These are phyloP conservation scores for Acanthurus tractus DNA, from an alignment of 2,797 vertebrate genomes.

Conservation along the genomic window DNA sequence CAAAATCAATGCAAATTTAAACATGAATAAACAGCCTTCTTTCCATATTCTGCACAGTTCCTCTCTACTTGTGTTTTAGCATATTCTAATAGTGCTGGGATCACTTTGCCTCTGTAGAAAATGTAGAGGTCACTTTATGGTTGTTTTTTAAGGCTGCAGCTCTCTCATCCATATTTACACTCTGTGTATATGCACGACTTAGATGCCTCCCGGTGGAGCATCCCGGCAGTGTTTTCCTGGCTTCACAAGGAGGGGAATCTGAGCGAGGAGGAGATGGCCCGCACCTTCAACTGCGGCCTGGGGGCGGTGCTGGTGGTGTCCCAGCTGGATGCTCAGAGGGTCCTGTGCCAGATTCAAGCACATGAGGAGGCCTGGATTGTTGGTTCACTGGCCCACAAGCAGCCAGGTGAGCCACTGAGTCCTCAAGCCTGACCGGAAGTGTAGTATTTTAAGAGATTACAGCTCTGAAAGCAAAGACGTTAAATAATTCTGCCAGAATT, in stretches of 20 bases:
- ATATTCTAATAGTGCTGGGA: not conserved
- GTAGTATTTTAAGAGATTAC: too few relatives aligned
- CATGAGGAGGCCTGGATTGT: constrained; percentile 90
- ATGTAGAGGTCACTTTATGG: not conserved
- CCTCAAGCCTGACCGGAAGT: too few relatives aligned
- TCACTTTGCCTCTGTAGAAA: too few relatives aligned
- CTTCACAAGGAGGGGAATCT: constrained; percentile 90
- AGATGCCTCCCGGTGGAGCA: constrained; percentile 93
- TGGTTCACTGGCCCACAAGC: constrained; percentile 85
- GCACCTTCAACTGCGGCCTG: constrained; percentile 95
- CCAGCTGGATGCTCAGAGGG: constrained; percentile 82
- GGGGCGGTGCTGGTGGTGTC: constrained; percentile 91
- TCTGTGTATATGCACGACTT: constrained; percentile 19
- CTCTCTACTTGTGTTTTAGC: not conserved
- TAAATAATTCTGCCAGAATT: too few relatives aligned
- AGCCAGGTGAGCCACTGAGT: constrained; percentile 80
- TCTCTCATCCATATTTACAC: not conserved
- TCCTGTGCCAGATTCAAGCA: constrained; percentile 86
- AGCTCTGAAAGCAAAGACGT: too few relatives aligned
- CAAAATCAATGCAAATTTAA: not conserved
- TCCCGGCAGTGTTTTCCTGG: constrained; percentile 94
- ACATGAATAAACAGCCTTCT: not conserved
- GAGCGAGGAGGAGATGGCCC: constrained; percentile 93
- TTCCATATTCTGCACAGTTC: not conserved
- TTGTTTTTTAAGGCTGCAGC: not conserved